Conservation (phyloP, 2,888 invertebrate species). For the Kuschelorhynchus macadamiae region DNA sequence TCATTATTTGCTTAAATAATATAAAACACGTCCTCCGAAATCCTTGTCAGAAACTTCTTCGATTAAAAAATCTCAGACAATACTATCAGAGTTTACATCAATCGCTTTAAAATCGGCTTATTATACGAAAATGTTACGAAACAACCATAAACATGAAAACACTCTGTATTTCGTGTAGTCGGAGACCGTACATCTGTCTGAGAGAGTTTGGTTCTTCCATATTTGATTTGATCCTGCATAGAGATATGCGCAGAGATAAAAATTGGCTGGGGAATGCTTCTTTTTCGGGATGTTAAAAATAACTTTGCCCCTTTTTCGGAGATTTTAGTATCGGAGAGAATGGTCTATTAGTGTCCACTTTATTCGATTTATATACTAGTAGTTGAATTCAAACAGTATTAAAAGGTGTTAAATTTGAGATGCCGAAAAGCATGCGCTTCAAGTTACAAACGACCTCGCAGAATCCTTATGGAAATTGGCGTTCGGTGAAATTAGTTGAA, state of each 20-base stretch:
- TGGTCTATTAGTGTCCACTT: background rate
- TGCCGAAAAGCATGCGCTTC: too few relatives aligned
- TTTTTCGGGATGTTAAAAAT: slow-evolving; percentile 21
- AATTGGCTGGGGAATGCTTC: background rate
- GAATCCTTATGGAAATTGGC: too few relatives aligned
- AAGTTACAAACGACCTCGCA: too few relatives aligned
- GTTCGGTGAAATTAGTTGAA: too few relatives aligned
- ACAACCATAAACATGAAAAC: slow-evolving; percentile 61
- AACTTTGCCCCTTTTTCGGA: slow-evolving; percentile 29
- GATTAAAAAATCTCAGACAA: slow-evolving; percentile 54
- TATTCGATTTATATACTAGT: slow-evolving; percentile 37
- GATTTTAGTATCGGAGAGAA: slow-evolving; percentile 2
- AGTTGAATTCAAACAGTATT: background rate
- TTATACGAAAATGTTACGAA: slow-evolving; percentile 55
- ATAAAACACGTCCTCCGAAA: slow-evolving; percentile 26
- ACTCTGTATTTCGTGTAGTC: slow-evolving; percentile 47
- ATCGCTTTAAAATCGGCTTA: slow-evolving; percentile 60
- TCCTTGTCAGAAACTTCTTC: background rate
- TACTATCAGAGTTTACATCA: slow-evolving; percentile 62
- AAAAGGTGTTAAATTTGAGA: slow-evolving; percentile 16
- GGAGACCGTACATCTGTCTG: slow-evolving; percentile 44
- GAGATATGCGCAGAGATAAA: slow-evolving; percentile 35
- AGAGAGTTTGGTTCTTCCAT: slow-evolving; percentile 40
- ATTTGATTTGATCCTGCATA: slow-evolving; percentile 40
- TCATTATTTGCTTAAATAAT: slow-evolving; percentile 54